Percentiles rank a stretch among this genome's conserved stretches.
These are phyloP conservation scores for Isichthys henryi DNA, from an alignment of 2,113 vertebrate genomes.

Conservation along the genomic window DNA sequence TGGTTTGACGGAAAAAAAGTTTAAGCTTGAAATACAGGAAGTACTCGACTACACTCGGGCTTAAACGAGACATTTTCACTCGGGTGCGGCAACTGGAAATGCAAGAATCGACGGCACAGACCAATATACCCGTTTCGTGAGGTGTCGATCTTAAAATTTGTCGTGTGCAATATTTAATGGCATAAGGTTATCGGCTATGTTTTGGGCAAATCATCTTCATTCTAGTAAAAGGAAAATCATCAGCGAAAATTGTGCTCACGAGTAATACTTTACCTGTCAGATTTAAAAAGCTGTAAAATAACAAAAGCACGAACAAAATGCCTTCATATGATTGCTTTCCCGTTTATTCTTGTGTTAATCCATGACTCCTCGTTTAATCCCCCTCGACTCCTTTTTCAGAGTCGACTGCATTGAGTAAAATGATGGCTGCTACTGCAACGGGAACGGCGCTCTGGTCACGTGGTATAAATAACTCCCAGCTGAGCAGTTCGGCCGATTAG, in stretches of 20 bases:
- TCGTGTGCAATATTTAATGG: background rate
- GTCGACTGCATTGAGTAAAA: slow-evolving; percentile 52
- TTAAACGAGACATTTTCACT: slow-evolving; percentile 16
- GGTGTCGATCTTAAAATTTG: background rate
- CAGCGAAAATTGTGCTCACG: background rate
- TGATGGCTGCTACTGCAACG: slow-evolving; percentile 56
- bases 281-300: slow-evolving; percentile 7
- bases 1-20: background rate
- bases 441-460: slow-evolving; percentile 59
- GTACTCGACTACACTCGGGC: background rate
- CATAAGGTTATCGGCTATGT: background rate
- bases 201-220: background rate
- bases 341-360: slow-evolving; percentile 37
- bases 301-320: slow-evolving; percentile 5
- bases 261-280: slow-evolving; percentile 25
- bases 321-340: slow-evolving; percentile 5
- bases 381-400: slow-evolving; percentile 33
- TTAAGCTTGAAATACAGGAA: slow-evolving; percentile 3
- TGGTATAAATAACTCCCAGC: slow-evolving; percentile 66
- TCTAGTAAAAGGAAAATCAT: background rate
- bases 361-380: slow-evolving; percentile 37
- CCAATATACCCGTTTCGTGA: background rate
- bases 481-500: slow-evolving; percentile 28
- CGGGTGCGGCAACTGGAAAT: slow-evolving; percentile 4
- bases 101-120: background rate